These are phyloP conservation scores for Actenoides lindsayi DNA, from an alignment of 2,113 vertebrate species.

Conservation along the genomic window DNA sequence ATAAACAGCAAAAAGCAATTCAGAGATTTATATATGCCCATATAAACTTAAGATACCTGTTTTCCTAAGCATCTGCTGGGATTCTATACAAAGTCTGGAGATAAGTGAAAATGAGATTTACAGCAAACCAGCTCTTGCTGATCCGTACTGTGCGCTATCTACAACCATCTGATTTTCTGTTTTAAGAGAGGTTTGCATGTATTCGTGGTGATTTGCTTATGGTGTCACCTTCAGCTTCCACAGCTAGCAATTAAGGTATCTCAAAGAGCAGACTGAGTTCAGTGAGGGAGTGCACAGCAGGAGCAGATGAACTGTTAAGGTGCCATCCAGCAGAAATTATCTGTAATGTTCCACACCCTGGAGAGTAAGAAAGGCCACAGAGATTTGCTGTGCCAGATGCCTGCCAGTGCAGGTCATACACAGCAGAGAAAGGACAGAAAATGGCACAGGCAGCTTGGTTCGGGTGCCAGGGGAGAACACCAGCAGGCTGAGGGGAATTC, in stretches of 20 bases:
- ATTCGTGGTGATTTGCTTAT: conserved; percentile 24
- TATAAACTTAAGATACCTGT: neutral
- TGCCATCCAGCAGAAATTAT: conserved; percentile 1
- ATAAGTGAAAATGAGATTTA: conserved; percentile 23
- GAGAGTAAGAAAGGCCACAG: neutral
- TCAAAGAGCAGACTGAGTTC: neutral
- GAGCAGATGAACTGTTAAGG: neutral
- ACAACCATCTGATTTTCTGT: neutral
- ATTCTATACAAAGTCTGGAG: neutral
- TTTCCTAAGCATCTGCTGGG: neutral
- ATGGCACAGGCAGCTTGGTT: neutral
- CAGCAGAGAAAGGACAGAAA: neutral
- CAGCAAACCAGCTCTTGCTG: neutral
- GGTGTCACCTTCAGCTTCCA: conserved; percentile 50
- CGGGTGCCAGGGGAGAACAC: neutral
- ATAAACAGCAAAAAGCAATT: conserved; percentile 44
- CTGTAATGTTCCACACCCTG: neutral
- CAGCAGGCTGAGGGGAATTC: neutral
- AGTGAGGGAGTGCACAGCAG: neutral
- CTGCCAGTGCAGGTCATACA: neutral
- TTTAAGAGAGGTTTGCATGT: neutral
- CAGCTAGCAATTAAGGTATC: neutral
- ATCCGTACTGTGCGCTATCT: neutral
- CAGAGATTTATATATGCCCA: neutral
- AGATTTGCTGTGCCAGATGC: neutral